These are phyloP conservation scores for Prietella phreatophila DNA, from an alignment of 2,113 vertebrate species.

Conservation along the genomic window DNA sequence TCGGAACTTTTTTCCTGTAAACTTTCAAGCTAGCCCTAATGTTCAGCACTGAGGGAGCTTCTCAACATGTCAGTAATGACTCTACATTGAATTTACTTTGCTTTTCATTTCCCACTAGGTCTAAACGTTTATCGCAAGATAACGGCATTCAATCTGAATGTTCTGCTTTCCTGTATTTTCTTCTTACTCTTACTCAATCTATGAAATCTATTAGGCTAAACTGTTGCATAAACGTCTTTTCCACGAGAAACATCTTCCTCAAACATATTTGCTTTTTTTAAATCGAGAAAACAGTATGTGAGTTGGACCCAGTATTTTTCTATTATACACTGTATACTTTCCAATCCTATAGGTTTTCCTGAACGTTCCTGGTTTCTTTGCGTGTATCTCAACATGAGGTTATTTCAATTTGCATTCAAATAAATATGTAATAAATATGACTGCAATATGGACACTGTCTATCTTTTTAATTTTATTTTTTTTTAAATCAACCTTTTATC, in stretches of 20 bases:
- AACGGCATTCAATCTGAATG: neutral
- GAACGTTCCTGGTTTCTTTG: no score
- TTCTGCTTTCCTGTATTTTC: neutral
- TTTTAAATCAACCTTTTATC: neutral
- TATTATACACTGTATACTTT: neutral
- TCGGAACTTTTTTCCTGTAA: neutral
- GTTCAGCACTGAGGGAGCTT: neutral
- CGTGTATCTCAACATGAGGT: no score
- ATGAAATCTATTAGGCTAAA: neutral
- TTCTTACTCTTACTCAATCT: neutral
- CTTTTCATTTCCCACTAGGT: neutral
- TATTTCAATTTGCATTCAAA: neutral
- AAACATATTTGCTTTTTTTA: neutral
- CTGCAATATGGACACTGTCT: neutral
- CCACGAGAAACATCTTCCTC: neutral
- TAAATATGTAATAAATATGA: neutral
- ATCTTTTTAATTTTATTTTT: neutral
- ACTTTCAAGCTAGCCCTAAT: neutral
- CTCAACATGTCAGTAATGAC: neutral
- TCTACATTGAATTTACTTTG: neutral
- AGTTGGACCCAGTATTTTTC: neutral
- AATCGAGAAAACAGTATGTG: neutral
- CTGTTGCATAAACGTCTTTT: neutral
- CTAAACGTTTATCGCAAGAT: neutral
- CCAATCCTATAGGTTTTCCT: neutral